These are phyloP conservation scores for Aporrectodea caliginosa DNA, from an alignment of 1,140 invertebrate genomes.

Conservation along the genomic window DNA sequence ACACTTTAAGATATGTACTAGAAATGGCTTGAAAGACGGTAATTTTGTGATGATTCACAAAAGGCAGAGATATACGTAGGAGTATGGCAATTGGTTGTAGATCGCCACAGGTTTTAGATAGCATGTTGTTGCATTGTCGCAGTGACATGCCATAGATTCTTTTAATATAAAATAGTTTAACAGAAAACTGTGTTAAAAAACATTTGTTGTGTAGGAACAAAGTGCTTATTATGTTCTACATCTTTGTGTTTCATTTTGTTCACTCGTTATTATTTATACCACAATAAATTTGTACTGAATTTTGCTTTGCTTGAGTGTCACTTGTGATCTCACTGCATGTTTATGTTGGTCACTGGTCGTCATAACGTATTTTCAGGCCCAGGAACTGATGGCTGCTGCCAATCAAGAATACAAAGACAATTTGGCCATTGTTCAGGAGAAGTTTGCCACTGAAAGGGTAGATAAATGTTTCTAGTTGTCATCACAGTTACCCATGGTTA, in stretches of 20 bases:
- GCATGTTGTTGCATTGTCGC: no score
- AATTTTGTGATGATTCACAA: background rate
- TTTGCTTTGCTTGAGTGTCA: background rate
- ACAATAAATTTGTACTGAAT: no score
- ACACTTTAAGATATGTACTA: no score
- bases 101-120: no score
- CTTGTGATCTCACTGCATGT: background rate
- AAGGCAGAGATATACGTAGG: background rate
- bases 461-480: background rate
- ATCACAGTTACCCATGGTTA: background rate
- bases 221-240: background rate
- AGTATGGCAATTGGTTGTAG: background rate
- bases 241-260: background rate
- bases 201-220: background rate
- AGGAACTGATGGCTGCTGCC: slow-evolving; percentile 50
- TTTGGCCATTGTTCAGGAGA: slow-evolving; percentile 51
- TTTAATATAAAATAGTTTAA: no score
- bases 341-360: background rate
- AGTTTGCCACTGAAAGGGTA: slow-evolving; percentile 57
- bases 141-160: no score
- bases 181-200: background rate
- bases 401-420: slow-evolving; percentile 52
- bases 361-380: slow-evolving; percentile 41
- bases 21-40: background rate
- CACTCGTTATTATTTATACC: no score